A percentile compares a stretch with the other conserved stretches of the same genome.
These are phyloP conservation scores for Megalopta genalis DNA, from an alignment of 1,140 invertebrate species.

Conservation along the genomic window DNA sequence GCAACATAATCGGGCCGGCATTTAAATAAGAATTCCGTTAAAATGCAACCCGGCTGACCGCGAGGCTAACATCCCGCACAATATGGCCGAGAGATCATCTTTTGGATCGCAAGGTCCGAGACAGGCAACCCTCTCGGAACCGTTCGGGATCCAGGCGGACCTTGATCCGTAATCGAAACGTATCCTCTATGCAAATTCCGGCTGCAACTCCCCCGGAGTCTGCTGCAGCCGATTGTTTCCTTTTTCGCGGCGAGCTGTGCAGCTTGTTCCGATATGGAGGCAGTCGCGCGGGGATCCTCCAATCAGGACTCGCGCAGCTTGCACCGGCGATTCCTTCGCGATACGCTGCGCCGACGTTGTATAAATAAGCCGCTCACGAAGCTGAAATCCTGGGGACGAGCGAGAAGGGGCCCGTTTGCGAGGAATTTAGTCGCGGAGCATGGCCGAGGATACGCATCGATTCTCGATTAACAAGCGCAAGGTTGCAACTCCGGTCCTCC, in stretches of 20 bases:
- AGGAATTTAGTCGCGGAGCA: constrained; percentile 1
- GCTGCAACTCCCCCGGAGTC: neutral
- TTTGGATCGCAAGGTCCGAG: too few species aligned
- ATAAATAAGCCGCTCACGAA: constrained; percentile 4
- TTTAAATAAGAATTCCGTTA: too few species aligned
- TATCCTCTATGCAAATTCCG: neutral
- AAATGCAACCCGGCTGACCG: too few species aligned
- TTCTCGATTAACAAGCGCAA: constrained; percentile 1
- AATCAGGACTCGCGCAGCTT: neutral
- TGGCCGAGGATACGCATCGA: constrained; percentile 8
- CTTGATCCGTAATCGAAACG: neutral
- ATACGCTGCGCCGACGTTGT: neutral
- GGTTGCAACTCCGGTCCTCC: neutral
- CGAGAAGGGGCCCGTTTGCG: neutral
- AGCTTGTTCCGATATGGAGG: neutral
- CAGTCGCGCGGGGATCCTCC: neutral
- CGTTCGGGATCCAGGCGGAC: neutral
- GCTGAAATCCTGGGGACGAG: constrained; percentile 1
- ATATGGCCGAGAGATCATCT: too few species aligned
- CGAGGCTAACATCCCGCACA: too few species aligned
- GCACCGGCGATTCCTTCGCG: neutral
- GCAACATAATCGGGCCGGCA: too few species aligned
- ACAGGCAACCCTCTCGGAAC: too few species aligned
- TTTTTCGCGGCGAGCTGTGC: too few species aligned
- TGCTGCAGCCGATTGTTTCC: too few species aligned